Base-by-base conservation (phyloP, 2,113 vertebrate species). In the Oreochromis tanganicae region DNA sequence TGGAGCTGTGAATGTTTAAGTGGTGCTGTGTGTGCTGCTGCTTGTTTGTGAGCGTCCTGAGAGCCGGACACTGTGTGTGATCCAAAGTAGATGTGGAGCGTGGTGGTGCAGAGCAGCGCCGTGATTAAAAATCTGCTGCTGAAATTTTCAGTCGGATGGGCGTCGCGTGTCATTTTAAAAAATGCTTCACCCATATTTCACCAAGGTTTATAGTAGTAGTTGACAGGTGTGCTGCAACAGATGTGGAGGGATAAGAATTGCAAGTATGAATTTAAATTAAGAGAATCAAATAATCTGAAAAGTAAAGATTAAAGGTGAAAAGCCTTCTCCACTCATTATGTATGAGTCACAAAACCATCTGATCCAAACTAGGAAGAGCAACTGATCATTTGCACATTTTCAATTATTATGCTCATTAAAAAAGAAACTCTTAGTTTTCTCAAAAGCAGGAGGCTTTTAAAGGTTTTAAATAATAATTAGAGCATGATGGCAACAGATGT, bases 1-100 rank as follows among this genome's bases (percentile, higher is more conserved):
- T 5, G 43, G 80, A 75, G 83, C 85, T 27, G 6, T 81, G 66
- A 1, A 73, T 46, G 21, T 73, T 27, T 46, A 73, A 46, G 38
- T 14, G 38, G 12, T 1, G 83, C 80, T 34, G 6, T 16, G 2
- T 6, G 56, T 3, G 13, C 6, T n/a, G 87, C 59, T 81, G 81
- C 84, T 32, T 50, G 68, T 21, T 36, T 14, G 46, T 56, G 57
- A 14, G 34, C 2, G 38, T 71, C 75, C 75, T 16, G 21, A 81
- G n/a, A 48, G 17, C 21, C 4, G 71, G 71, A 79, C 81, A 4
- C n/a, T 8, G 7, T 0, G 3, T 24, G 17, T 3, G 27, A 36
- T 32, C 4, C 13, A n/a, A 24, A 16, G 36, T 24, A 4, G 21
- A 9, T 1, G 66, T 48, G 24, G 38, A 34, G 36, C 7, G 19